These are phyloP conservation scores for Drosophila nigromelanica DNA, from an alignment of 1,140 invertebrate genomes.

Conservation along the genomic window DNA sequence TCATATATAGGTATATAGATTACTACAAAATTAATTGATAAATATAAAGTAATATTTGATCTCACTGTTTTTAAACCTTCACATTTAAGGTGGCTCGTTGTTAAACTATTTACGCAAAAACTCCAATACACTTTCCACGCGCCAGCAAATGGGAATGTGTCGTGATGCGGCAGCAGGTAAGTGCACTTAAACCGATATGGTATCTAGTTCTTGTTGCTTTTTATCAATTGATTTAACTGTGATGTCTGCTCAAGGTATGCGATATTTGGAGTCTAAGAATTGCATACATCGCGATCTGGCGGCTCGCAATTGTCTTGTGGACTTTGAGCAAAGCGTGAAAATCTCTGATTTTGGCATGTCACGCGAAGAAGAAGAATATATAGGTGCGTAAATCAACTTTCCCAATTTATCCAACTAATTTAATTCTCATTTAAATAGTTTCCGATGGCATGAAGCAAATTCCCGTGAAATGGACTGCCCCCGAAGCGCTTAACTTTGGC, in stretches of 20 bases:
- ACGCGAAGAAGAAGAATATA: slow-evolving; percentile 98
- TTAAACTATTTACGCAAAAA: slow-evolving; percentile 94
- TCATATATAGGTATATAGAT: too few species aligned
- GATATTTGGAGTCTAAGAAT: slow-evolving; percentile 97
- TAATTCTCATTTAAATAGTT: slow-evolving; percentile 84
- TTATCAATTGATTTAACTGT: background rate
- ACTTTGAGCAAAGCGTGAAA: slow-evolving; percentile 94
- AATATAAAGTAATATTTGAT: background rate
- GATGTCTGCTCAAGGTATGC: slow-evolving; percentile 87
- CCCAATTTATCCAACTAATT: background rate
- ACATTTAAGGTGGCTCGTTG: slow-evolving; percentile 92
- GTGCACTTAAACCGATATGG: background rate
- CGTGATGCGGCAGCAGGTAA: slow-evolving; percentile 94
- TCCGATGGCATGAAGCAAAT: slow-evolving; percentile 99
- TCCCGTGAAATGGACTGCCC: slow-evolving; percentile 98
- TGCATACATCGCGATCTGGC: slow-evolving; percentile 98
- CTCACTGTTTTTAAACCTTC: slow-evolving; percentile 20
- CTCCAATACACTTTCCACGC: slow-evolving; percentile 87
- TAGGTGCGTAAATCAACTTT: slow-evolving; percentile 77
- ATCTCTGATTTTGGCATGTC: slow-evolving; percentile 99
- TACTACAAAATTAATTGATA: too few species aligned
- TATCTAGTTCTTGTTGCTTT: background rate
- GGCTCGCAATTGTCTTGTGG: slow-evolving; percentile 93
- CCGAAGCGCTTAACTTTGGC: slow-evolving; percentile 98
- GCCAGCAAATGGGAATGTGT: slow-evolving; percentile 94